A percentile compares a stretch with the other conserved stretches of the same genome.
Conservation (phyloP, 1,140 invertebrate genomes). For the Pachyrhynchus sulphureomaculatus region DNA sequence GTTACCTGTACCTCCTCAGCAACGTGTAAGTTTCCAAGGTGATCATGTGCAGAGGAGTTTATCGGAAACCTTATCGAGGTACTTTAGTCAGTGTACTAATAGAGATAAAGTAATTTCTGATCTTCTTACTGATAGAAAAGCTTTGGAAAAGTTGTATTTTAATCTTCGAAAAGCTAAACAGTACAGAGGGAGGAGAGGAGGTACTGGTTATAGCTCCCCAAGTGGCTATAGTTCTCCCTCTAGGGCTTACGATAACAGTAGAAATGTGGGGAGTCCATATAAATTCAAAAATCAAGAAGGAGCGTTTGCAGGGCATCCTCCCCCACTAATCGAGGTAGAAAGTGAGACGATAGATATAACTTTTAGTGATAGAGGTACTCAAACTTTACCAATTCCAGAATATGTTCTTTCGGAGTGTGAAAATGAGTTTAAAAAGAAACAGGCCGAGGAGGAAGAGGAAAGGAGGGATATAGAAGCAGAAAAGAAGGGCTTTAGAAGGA, state of each 20-base stretch:
- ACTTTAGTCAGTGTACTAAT: slow-evolving; percentile 65
- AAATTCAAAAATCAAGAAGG: slow-evolving; percentile 46
- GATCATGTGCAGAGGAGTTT: slow-evolving; percentile 64
- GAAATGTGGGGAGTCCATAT: slow-evolving; percentile 15
- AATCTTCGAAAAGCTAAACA: slow-evolving; percentile 68
- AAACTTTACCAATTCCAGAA: slow-evolving; percentile 62
- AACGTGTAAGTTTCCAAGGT: slow-evolving; percentile 51
- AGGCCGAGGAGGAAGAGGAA: slow-evolving; percentile 48
- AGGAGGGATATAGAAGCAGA: slow-evolving; percentile 47
- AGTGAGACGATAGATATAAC: slow-evolving; percentile 59
- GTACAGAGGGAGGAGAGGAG: slow-evolving; percentile 58
- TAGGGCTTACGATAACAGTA: slow-evolving; percentile 17
- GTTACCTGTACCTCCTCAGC: slow-evolving; percentile 27
- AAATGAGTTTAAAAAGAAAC: slow-evolving; percentile 51
- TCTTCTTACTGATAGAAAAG: slow-evolving; percentile 67
- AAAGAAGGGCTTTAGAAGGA: slow-evolving; percentile 53
- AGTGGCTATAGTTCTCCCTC: slow-evolving; percentile 16
- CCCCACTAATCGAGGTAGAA: slow-evolving; percentile 68
- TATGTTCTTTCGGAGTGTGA: slow-evolving; percentile 56
- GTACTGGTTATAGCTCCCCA: slow-evolving; percentile 31
- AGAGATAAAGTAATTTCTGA: slow-evolving; percentile 69
- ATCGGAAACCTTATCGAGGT: slow-evolving; percentile 65
- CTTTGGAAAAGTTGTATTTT: slow-evolving; percentile 71
- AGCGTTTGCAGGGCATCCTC: slow-evolving; percentile 49
- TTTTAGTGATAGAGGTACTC: slow-evolving; percentile 57